Evolutionary conservation across 2,113 vertebrate genomes (phyloP), one percentile per base, ranked within the genome.

Genomic region (Ictidomys tridecemlineatus): DNA sequence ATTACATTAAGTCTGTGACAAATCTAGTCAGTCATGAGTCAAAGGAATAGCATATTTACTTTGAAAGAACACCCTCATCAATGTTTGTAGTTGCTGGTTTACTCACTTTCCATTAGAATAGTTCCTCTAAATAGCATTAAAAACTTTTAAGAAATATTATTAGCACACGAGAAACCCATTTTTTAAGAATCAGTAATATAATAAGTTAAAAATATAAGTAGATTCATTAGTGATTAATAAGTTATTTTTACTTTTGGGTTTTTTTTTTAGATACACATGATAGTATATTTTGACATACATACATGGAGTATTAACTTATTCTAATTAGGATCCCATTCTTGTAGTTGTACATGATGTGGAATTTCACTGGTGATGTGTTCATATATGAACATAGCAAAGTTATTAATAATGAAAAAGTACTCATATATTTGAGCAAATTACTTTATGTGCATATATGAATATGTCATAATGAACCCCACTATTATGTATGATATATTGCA

Each of bases 161-260:
- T 39, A 91, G 7, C 63, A 94, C 9, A 83, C 11, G 37, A 92
- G 51, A 85, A 93, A 73, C 34, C 12, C 34, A 22, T 69, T 95
- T 76, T 76, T 79, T 72, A 94, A 94, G 67, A 16, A 90, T 30
- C 22, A 91, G 9, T 72, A 78, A 37, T 93, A 65, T 56, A 91
- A 78, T 83, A 26, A 69, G 58, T 85, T 92, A 93, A 82, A 89
- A 26, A 30, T 76, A 77, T 34, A 89, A 93, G 83, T 26, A 80
- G 4, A n/a, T 88, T 91, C 39, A 86, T 88, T 95, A 39, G 73
- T 96, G 90, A 90, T 69, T 63, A 95, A 84, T 16, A 78, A 56
- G 14, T 83, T 72, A 89, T 58, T 22, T 58, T 58, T 58, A 58
- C 56, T 58, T 53, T 53, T 17, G 22, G 22, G 22, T 24, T 58